Evolutionary conservation across 2,888 invertebrate genomes (phyloP).

Genomic region (Drosophila meridionalis): DNA sequence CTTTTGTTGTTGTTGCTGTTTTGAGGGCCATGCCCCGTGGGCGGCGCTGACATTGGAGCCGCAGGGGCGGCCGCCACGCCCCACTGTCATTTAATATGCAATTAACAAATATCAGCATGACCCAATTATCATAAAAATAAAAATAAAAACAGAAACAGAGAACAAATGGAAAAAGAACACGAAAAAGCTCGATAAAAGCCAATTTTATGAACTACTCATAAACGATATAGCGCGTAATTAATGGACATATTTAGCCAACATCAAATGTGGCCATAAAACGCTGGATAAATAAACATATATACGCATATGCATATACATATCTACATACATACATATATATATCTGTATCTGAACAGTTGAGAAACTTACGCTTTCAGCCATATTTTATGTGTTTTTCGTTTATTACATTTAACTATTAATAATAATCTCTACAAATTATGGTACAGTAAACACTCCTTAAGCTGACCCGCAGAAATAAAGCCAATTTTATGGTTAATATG

Average conservation of each 20-base stretch:
- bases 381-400: not conserved
- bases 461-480: not conserved
- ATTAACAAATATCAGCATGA: slow-evolving; percentile 65
- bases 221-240: slow-evolving; percentile 44
- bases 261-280: slow-evolving; percentile 23
- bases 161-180: not conserved
- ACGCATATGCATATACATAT: too few species aligned
- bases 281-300: slow-evolving; percentile 3
- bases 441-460: not conserved
- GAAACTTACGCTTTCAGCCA: not conserved
- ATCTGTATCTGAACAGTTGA: not conserved
- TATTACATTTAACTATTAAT: slow-evolving; percentile 8
- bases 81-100: slow-evolving; percentile 44
- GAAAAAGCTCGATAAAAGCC: slow-evolving; percentile 28
- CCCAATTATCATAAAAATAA: slow-evolving; percentile 63
- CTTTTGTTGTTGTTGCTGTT: slow-evolving; percentile 19
- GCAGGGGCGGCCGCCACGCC: slow-evolving; percentile 22
- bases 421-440: not conserved
- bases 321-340: too few species aligned
- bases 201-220: slow-evolving; percentile 34
- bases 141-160: slow-evolving; percentile 1
- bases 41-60: slow-evolving; percentile 25
- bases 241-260: slow-evolving; percentile 35
- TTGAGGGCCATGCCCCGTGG: slow-evolving; percentile 31
- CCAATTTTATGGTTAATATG: not conserved